These are phyloP conservation scores for Oscheius sp. DNA, from an alignment of 2,888 invertebrate species.

Conservation along the genomic window DNA sequence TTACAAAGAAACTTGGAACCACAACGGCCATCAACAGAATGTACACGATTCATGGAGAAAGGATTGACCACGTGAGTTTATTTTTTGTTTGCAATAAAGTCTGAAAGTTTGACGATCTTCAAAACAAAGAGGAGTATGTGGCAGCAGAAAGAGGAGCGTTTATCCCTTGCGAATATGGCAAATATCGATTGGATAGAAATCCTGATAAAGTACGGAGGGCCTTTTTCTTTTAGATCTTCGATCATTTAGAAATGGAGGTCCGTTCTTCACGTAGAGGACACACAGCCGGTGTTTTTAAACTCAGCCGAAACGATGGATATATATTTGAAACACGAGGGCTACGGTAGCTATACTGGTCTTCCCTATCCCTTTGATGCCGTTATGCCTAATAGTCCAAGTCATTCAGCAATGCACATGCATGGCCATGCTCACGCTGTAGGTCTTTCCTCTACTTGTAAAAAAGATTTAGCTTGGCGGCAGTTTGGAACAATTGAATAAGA, in stretches of 20 bases:
- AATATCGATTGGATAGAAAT: conserved; percentile 4
- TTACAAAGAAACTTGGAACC: conserved; percentile 45
- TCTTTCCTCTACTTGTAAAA: too few relatives aligned
- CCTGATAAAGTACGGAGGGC: conserved; percentile 28
- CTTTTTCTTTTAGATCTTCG: background rate
- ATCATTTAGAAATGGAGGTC: conserved; percentile 40
- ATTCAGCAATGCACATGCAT: conserved; percentile 46
- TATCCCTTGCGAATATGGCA: conserved; percentile 47
- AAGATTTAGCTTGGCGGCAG: conserved; percentile 43
- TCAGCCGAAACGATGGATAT: conserved; percentile 54
- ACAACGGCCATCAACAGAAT: conserved; percentile 39
- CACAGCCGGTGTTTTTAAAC: conserved; percentile 39
- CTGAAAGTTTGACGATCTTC: conserved; percentile 54
- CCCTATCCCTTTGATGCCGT: conserved; percentile 55
- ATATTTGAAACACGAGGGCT: conserved; percentile 52
- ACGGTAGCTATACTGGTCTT: conserved; percentile 54
- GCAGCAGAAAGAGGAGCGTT: conserved; percentile 51
- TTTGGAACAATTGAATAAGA: conserved; percentile 44
- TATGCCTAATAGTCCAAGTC: conserved; percentile 45
- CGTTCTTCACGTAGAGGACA: conserved; percentile 33
- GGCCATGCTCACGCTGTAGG: conserved; percentile 40
- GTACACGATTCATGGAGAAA: conserved; percentile 39
- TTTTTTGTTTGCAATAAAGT: background rate
- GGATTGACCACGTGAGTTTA: conserved; percentile 42
- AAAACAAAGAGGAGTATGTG: conserved; percentile 54